Evolutionary conservation across 1,140 invertebrate genomes (phyloP).

Genomic region (Euura saliciscinereae): DNA sequence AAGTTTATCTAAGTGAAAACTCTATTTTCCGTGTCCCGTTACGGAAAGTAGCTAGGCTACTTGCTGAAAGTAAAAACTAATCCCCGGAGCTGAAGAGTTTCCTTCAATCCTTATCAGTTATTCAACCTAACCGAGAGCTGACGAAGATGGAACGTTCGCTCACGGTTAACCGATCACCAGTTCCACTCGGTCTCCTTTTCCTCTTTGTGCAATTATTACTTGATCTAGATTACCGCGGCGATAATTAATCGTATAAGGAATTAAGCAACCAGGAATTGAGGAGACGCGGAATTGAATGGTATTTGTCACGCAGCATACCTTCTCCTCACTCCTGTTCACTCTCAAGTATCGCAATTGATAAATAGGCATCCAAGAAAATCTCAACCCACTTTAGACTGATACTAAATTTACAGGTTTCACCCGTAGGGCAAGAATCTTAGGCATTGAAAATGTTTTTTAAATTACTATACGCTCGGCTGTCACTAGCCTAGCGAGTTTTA

Average conservation of each 20-base stretch:
- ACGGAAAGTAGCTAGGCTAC: neutral
- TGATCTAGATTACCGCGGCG: constrained; percentile 21
- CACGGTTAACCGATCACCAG: neutral
- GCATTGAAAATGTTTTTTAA: no score
- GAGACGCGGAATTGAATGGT: constrained; percentile 20
- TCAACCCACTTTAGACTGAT: no score
- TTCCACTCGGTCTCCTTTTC: neutral
- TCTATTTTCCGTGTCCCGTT: constrained; percentile 32
- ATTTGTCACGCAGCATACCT: constrained; percentile 14
- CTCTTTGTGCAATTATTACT: neutral
- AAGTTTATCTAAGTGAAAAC: constrained; percentile 39
- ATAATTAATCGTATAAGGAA: constrained; percentile 11
- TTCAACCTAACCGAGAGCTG: neutral
- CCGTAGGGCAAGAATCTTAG: no score
- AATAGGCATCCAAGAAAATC: no score
- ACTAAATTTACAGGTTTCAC: no score
- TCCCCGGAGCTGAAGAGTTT: no score
- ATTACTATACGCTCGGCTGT: no score
- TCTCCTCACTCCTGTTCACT: neutral
- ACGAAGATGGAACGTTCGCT: neutral
- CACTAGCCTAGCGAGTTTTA: no score
- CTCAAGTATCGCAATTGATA: neutral
- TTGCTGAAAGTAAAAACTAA: neutral
- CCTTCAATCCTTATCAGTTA: neutral
- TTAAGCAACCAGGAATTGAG: constrained; percentile 15